Percentiles rank a stretch among this genome's conserved stretches.
phyloP scores from a whole-genome alignment of 1,140 invertebrate species.

The Pseudoatta argentina region DNA sequence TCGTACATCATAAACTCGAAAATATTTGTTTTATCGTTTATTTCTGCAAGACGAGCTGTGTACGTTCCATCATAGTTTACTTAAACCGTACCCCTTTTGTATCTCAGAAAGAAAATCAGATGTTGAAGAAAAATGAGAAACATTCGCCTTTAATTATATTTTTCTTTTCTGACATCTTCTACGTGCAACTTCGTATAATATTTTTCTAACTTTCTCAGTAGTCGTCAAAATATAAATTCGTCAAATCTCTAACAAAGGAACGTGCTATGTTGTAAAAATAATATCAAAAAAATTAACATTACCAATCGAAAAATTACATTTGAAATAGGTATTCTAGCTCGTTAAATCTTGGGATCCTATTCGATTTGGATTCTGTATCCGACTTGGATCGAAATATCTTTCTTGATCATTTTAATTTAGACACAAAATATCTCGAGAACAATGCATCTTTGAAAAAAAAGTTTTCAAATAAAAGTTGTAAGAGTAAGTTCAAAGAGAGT shows the following conservation, averaged over 20 bases:
- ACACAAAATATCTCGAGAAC: too few species aligned
- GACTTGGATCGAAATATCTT: too few species aligned
- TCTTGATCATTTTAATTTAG: too few species aligned
- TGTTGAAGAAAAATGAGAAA: not conserved
- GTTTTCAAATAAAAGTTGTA: too few species aligned
- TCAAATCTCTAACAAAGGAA: not conserved
- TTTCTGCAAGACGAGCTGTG: not conserved
- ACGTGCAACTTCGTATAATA: not conserved
- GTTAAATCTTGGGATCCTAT: too few species aligned
- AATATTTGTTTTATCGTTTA: slow-evolving; percentile 18
- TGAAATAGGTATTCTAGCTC: too few species aligned
- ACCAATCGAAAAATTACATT: too few species aligned
- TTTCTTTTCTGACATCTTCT: not conserved
- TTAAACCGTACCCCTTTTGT: not conserved
- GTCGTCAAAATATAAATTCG: not conserved
- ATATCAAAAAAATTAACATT: too few species aligned
- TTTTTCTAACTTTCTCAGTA: not conserved
- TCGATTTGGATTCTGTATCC: too few species aligned
- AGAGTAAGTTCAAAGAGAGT: too few species aligned
- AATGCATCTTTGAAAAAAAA: too few species aligned
- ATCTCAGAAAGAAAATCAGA: not conserved
- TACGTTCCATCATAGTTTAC: not conserved
- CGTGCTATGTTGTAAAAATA: too few species aligned
- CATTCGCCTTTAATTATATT: not conserved
- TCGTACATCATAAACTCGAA: slow-evolving; percentile 19